phyloP scores from a whole-genome alignment of 2,888 invertebrate genomes.

The Mythimna ferrago region DNA sequence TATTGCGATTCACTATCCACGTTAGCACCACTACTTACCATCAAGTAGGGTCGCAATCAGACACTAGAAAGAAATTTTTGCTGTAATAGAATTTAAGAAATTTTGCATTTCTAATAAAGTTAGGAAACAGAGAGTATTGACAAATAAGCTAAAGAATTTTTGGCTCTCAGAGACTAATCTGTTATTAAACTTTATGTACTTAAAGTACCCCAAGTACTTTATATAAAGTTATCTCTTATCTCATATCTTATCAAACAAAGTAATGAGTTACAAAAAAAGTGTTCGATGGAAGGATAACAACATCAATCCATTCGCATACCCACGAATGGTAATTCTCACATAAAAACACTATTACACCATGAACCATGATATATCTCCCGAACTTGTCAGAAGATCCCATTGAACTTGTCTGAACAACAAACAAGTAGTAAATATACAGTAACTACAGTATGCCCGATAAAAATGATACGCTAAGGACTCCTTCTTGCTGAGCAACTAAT shows the following conservation, averaged over 20 bases:
- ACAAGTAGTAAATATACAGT: constrained; percentile 38
- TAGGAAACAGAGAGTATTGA: too few relatives aligned
- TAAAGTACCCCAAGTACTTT: too few relatives aligned
- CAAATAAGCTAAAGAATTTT: too few relatives aligned
- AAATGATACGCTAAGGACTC: constrained; percentile 8
- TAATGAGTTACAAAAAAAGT: not conserved
- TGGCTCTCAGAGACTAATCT: too few relatives aligned
- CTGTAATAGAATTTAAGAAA: too few relatives aligned
- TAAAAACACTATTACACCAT: constrained; percentile 8
- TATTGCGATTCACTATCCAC: too few relatives aligned
- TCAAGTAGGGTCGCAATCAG: too few relatives aligned
- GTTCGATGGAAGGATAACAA: not conserved
- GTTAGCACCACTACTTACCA: too few relatives aligned
- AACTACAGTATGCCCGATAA: constrained; percentile 32
- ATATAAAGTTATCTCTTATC: too few relatives aligned
- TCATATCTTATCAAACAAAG: not conserved
- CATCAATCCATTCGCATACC: not conserved
- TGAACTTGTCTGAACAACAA: constrained; percentile 55
- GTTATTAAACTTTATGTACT: not conserved
- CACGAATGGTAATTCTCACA: not conserved
- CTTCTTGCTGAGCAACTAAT: not conserved
- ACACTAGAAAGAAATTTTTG: too few relatives aligned
- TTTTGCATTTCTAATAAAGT: too few relatives aligned
- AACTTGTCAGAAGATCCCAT: constrained; percentile 28
- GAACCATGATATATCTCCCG: constrained; percentile 22